A percentile compares a stretch with the other conserved stretches of the same genome.
These are phyloP conservation scores for Lutraria rhynchaena DNA, from an alignment of 1,140 invertebrate species.

Conservation along the genomic window DNA sequence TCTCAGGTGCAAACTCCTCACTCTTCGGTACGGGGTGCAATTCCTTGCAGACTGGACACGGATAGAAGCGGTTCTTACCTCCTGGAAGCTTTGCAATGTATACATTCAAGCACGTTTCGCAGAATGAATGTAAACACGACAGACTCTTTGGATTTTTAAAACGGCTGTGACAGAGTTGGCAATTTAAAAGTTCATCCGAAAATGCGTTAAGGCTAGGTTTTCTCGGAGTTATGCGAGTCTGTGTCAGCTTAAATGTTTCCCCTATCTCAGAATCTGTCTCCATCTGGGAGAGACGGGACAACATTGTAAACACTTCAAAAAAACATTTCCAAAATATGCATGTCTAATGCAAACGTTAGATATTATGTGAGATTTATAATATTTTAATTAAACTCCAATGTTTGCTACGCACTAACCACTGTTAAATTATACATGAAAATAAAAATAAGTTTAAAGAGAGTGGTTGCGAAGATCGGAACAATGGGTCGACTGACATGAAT, in stretches of 20 bases:
- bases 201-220: conserved; percentile 41
- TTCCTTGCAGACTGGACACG: conserved; percentile 51
- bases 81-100: conserved; percentile 54
- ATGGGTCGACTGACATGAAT: too few species aligned
- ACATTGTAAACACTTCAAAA: conserved; percentile 2
- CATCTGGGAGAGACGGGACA: conserved; percentile 25
- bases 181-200: conserved; percentile 54
- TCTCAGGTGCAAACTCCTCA: neutral
- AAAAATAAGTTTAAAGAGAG: too few species aligned
- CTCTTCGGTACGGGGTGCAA: conserved; percentile 27
- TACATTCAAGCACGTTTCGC: conserved; percentile 54
- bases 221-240: conserved; percentile 15
- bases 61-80: conserved; percentile 40
- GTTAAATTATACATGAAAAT: too few species aligned
- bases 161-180: conserved; percentile 50
- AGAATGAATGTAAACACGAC: conserved; percentile 49
- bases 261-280: conserved; percentile 55
- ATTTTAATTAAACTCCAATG: too few species aligned
- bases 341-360: too few species aligned
- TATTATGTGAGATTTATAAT: too few species aligned
- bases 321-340: too few species aligned
- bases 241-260: conserved; percentile 50
- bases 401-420: too few species aligned
- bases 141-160: conserved; percentile 55
- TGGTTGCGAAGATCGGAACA: too few species aligned